A percentile compares a stretch with the other conserved stretches of the same genome.
These are phyloP conservation scores for Arenaria interpres DNA, from an alignment of 2,113 vertebrate genomes.

Conservation along the genomic window DNA sequence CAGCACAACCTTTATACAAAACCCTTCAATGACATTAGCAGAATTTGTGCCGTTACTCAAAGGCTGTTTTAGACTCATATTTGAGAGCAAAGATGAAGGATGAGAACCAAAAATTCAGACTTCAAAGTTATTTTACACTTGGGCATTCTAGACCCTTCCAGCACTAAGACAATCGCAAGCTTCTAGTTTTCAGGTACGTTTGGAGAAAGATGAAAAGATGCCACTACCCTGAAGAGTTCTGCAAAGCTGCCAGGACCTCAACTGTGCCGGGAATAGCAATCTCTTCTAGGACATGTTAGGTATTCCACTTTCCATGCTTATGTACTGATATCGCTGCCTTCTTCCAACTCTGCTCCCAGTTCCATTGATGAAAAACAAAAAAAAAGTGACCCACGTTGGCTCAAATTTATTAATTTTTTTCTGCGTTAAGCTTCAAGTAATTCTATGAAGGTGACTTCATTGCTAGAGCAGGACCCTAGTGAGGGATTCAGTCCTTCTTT, in stretches of 20 bases:
- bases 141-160: background rate
- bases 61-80: background rate
- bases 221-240: rapidly evolving
- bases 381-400: too few species aligned
- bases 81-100: background rate
- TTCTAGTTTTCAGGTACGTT: background rate
- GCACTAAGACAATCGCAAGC: background rate
- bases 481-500: background rate
- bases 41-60: background rate
- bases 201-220: background rate
- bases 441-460: rapidly evolving
- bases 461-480: background rate
- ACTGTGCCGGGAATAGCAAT: background rate
- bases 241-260: background rate
- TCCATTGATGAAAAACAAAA: background rate
- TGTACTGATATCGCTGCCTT: background rate
- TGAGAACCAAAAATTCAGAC: background rate
- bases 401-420: background rate
- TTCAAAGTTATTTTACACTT: background rate
- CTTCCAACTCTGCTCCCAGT: background rate
- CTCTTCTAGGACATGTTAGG: background rate
- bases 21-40: background rate
- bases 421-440: background rate
- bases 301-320: background rate
- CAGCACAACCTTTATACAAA: too few species aligned